Evolutionary conservation across 2,113 vertebrate species (phyloP).

Genomic region (Scartelaos histophorus): DNA sequence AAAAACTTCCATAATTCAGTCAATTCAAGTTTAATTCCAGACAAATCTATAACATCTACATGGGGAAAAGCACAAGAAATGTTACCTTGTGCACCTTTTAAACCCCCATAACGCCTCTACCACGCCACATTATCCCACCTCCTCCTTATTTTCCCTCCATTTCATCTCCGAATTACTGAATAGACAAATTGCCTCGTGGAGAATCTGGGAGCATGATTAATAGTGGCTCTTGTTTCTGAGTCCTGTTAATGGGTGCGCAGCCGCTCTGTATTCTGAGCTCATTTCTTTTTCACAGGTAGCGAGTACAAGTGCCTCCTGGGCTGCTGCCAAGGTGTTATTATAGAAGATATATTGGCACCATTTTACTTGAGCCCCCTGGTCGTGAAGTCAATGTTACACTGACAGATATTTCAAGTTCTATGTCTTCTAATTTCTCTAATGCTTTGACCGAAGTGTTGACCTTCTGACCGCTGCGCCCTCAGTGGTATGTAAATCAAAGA

Average conservation of each 20-base stretch:
- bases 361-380: conserved; percentile 24
- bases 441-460: conserved; percentile 16
- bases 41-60: too few relatives aligned
- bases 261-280: conserved; percentile 60
- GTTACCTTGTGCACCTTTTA: conserved; percentile 6
- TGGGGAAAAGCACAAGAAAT: too few relatives aligned
- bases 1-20: too few relatives aligned
- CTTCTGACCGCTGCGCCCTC: conserved; percentile 3
- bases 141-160: conserved; percentile 32
- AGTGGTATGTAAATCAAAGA: conserved; percentile 2
- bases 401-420: conserved; percentile 30
- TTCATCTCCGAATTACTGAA: conserved; percentile 57
- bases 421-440: conserved; percentile 20
- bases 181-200: conserved; percentile 56
- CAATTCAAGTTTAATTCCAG: too few relatives aligned
- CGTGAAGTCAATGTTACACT: conserved; percentile 42
- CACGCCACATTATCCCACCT: conserved; percentile 31
- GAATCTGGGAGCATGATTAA: conserved; percentile 66
- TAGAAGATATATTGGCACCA: conserved; percentile 34
- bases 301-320: conserved; percentile 43
- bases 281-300: conserved; percentile 59
- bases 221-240: conserved; percentile 48
- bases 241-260: conserved; percentile 47
- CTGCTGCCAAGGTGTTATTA: conserved; percentile 46
- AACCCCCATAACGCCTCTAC: conserved; percentile 50